Evolutionary conservation across 2,113 vertebrate genomes (phyloP).

Genomic region (Rissa tridactyla): DNA sequence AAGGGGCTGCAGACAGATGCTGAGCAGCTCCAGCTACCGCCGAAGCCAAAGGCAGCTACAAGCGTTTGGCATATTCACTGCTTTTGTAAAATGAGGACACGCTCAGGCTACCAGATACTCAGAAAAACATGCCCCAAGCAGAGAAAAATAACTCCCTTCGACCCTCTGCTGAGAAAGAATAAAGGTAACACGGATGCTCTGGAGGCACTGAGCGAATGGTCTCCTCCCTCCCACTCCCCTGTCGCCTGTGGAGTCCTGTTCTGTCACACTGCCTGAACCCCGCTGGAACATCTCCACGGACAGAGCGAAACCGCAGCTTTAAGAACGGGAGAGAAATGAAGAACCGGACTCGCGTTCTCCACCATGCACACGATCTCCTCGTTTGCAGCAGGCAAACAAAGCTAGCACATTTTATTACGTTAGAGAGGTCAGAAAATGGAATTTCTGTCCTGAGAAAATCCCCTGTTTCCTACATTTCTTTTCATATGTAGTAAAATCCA

Average conservation of each 20-base stretch:
- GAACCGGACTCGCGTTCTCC: not conserved
- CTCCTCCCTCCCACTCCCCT: not conserved
- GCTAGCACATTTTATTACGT: fast-evolving
- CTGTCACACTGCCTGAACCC: not conserved
- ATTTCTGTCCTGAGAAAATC: not conserved
- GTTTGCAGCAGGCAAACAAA: not conserved
- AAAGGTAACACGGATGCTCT: not conserved
- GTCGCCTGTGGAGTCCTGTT: fast-evolving
- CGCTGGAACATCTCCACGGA: not conserved
- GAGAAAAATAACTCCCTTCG: not conserved
- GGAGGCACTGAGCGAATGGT: fast-evolving
- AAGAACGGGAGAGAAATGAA: not conserved
- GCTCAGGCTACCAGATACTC: not conserved
- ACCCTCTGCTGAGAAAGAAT: not conserved
- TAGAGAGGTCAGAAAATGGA: not conserved
- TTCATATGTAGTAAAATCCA: not conserved
- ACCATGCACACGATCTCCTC: fast-evolving
- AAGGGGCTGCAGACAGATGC: not conserved
- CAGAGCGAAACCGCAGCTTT: fast-evolving
- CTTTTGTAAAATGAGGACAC: not conserved
- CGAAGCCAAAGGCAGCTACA: not conserved
- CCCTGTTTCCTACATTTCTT: not conserved
- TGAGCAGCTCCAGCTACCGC: not conserved
- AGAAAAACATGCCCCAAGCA: fast-evolving
- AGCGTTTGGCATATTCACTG: fast-evolving